phyloP scores from a whole-genome alignment of 2,797 vertebrate species.

The Spatula versicolor region DNA sequence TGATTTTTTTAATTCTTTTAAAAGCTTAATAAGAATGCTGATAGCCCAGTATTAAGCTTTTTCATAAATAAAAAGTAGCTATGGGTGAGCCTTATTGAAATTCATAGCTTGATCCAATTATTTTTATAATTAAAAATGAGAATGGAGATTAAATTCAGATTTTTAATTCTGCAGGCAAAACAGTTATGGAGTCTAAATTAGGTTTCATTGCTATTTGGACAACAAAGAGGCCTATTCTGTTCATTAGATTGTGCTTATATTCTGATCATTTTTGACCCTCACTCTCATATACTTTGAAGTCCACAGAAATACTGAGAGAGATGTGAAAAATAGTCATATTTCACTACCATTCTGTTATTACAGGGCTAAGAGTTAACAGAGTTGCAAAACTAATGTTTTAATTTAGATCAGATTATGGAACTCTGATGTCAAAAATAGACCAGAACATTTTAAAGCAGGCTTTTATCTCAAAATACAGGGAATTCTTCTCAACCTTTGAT shows the following conservation, averaged over 20 bases:
- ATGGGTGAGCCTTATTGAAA: background rate
- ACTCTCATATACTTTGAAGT: background rate
- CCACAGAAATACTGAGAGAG: background rate
- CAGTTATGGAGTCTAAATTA: background rate
- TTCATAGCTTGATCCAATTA: background rate
- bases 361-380: background rate
- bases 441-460: background rate
- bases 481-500: background rate
- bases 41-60: background rate
- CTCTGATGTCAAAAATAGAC: background rate
- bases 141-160: background rate
- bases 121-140: slow-evolving; percentile 15
- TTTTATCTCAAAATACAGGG: background rate
- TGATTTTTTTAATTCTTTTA: background rate
- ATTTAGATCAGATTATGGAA: background rate
- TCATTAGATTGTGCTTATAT: background rate
- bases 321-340: background rate
- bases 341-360: background rate
- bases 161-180: background rate
- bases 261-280: background rate
- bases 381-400: background rate
- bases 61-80: background rate
- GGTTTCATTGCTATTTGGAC: background rate
- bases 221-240: background rate
- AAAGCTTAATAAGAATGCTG: background rate